Conservation (phyloP, 53 echinoderm and acorn worm genomes). For the Antedon mediterranea region DNA sequence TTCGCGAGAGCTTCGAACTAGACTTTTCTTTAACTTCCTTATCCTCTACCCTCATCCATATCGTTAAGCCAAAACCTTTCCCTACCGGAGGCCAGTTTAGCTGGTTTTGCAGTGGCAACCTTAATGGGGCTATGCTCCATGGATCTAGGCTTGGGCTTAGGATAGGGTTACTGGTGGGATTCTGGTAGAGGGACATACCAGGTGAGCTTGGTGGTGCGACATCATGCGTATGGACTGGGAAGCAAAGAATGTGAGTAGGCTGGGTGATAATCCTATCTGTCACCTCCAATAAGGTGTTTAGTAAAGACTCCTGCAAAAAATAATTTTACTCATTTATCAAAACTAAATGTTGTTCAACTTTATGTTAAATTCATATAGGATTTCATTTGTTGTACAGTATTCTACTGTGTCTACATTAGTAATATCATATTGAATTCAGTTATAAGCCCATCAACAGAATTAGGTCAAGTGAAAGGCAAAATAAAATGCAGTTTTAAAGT, state of each 20-base stretch:
- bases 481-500: too few relatives aligned
- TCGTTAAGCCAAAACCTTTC: slow-evolving; percentile 55
- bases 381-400: too few relatives aligned
- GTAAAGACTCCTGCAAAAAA: slow-evolving; percentile 49
- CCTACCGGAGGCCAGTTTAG: slow-evolving; percentile 42
- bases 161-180: background rate
- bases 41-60: slow-evolving; percentile 79
- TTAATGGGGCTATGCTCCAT: slow-evolving; percentile 52
- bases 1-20: background rate
- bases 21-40: background rate
- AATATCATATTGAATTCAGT: too few relatives aligned
- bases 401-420: too few relatives aligned
- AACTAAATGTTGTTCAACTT: too few relatives aligned
- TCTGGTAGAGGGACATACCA: background rate
- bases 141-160: slow-evolving; percentile 12
- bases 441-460: too few relatives aligned
- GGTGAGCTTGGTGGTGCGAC: background rate
- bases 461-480: too few relatives aligned
- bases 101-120: slow-evolving; percentile 37
- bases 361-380: too few relatives aligned
- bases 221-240: slow-evolving; percentile 25
- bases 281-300: slow-evolving; percentile 51
- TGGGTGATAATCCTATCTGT: slow-evolving; percentile 27
- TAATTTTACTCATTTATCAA: too few relatives aligned
- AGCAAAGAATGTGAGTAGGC: slow-evolving; percentile 48